These are phyloP conservation scores for Clostera curtula DNA, from an alignment of 2,888 invertebrate genomes.

Conservation along the genomic window DNA sequence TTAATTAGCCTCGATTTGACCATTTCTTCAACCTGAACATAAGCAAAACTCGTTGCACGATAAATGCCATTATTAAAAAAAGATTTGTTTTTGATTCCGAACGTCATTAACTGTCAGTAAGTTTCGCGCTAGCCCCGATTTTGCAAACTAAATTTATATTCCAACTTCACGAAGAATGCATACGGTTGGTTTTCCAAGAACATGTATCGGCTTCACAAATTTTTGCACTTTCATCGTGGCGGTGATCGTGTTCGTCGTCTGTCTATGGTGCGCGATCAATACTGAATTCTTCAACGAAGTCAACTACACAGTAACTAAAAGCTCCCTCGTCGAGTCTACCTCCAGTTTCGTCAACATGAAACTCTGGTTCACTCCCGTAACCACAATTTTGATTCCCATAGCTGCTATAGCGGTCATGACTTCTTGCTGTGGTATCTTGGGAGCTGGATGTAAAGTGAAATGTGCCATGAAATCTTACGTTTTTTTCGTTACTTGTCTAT, in stretches of 20 bases:
- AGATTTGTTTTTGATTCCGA: too few relatives aligned
- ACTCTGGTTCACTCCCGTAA: slow-evolving; percentile 50
- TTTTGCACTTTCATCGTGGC: slow-evolving; percentile 46
- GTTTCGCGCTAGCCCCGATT: slow-evolving; percentile 10
- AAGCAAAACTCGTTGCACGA: too few relatives aligned
- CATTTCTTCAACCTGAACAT: too few relatives aligned
- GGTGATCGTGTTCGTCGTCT: slow-evolving; percentile 35
- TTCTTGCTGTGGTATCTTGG: slow-evolving; percentile 57
- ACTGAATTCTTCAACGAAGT: slow-evolving; percentile 56
- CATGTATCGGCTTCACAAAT: slow-evolving; percentile 60
- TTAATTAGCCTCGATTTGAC: too few relatives aligned
- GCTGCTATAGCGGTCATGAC: slow-evolving; percentile 43
- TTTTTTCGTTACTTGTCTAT: slow-evolving; percentile 42
- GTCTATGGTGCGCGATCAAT: slow-evolving; percentile 56
- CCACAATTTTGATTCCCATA: slow-evolving; percentile 43
- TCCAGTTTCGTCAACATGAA: slow-evolving; percentile 52
- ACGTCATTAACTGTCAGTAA: slow-evolving; percentile 7
- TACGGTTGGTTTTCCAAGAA: slow-evolving; percentile 49
- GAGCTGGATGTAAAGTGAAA: slow-evolving; percentile 54
- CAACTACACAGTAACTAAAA: slow-evolving; percentile 55
- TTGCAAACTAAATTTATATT: slow-evolving; percentile 2
- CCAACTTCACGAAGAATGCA: slow-evolving; percentile 39
- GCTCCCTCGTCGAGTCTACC: slow-evolving; percentile 35
- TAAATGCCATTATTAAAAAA: too few relatives aligned
- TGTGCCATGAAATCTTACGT: slow-evolving; percentile 59